Conservation (phyloP, 2,797 vertebrate species). For the Micromesistius poutassou region DNA sequence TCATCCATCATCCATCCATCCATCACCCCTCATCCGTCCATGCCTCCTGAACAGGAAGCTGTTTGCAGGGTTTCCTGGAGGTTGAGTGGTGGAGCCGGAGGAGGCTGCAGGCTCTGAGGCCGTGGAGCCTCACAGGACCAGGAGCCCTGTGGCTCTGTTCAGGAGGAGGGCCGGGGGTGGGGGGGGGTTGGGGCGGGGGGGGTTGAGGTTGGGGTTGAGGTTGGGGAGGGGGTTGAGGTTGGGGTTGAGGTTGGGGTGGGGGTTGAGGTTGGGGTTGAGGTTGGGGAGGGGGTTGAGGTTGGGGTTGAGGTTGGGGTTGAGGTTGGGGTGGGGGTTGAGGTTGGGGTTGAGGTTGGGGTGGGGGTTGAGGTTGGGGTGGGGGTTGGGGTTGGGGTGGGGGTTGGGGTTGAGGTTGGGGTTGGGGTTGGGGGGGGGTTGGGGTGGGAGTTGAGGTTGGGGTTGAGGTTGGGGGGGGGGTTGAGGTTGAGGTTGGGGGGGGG, state of each 20-base stretch:
- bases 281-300: conserved; percentile 1
- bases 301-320: no score
- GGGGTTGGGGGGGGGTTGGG: no score
- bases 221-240: conserved; percentile 1
- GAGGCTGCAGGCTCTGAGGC: neutral
- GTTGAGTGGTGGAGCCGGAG: neutral
- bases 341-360: no score
- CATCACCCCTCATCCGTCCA: neutral
- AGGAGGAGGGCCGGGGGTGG: conserved; percentile 13
- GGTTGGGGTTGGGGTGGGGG: neutral
- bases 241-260: neutral
- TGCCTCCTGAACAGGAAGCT: neutral
- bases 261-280: no score
- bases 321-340: neutral
- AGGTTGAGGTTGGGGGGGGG: no score
- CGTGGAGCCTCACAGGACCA: neutral
- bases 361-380: conserved; percentile 1
- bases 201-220: neutral
- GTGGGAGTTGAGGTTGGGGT: no score
- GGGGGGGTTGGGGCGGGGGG: no score
- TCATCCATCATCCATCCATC: no score
- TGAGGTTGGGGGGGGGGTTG: neutral
- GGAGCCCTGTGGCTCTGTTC: neutral
- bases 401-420: no score
- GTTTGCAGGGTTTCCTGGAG: neutral